A percentile compares a stretch with the other conserved stretches of the same genome.
Conservation (phyloP, 1,140 invertebrate species). For the Heliconius hewitsoni region DNA sequence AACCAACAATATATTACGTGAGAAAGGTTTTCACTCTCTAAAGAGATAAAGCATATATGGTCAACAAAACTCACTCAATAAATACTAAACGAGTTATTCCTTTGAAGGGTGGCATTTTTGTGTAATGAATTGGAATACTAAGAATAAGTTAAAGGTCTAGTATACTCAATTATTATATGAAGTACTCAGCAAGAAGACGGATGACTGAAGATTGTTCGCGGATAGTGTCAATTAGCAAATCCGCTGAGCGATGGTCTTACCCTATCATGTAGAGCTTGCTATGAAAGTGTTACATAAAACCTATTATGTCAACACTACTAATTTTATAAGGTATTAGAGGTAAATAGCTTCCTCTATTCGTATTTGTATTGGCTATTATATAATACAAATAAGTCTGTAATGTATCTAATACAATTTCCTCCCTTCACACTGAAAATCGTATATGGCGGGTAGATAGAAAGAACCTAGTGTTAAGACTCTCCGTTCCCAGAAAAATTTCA, state of each 20-base stretch:
- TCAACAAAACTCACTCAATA: conserved; percentile 12
- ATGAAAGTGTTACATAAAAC: conserved; percentile 50
- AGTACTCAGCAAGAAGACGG: conserved; percentile 20
- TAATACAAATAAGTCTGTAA: neutral
- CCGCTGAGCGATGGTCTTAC: conserved; percentile 38
- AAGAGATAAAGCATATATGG: conserved; percentile 17
- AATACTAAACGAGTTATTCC: conserved; percentile 1
- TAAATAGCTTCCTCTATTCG: conserved; percentile 29
- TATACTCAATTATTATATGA: conserved; percentile 23
- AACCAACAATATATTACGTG: neutral
- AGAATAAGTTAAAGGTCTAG: neutral
- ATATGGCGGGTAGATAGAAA: too few species aligned
- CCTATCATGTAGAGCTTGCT: conserved; percentile 37
- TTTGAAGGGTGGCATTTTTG: conserved; percentile 21
- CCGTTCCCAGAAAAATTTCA: too few species aligned
- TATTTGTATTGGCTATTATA: conserved; percentile 17
- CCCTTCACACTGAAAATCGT: too few species aligned
- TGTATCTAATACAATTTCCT: too few species aligned
- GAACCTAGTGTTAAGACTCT: neutral
- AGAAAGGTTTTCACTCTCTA: neutral
- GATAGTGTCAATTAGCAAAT: conserved; percentile 49
- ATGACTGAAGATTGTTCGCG: conserved; percentile 31
- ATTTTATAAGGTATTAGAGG: conserved; percentile 40
- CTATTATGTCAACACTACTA: conserved; percentile 37
- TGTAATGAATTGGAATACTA: conserved; percentile 26